Base-by-base conservation (phyloP, 2,888 invertebrate species). In the Rhorus exstirpatorius region DNA sequence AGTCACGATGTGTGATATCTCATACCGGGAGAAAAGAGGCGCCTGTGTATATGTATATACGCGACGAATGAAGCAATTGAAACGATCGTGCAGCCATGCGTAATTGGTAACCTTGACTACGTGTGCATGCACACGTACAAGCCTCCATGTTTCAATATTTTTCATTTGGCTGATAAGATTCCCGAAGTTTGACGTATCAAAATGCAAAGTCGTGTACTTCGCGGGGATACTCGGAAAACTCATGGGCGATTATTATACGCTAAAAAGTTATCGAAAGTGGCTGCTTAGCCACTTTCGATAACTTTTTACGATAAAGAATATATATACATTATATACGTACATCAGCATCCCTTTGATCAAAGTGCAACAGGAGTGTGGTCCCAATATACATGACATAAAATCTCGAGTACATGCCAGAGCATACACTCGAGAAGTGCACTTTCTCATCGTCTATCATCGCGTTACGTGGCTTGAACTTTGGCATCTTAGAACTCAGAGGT, bases 391-490 rank as follows among this genome's bases (percentile, higher is more conserved):
- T 4, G 65, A 68, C 41, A 44, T 26, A 44, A 38, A 63, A 53
- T 67, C 68, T 38, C 46, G 14, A 63, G 46, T 44, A 63, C 35
- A 31, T 10, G 53, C 38, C 35, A 6, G n/a, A 49, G 70, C 31
- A 31, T 71, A 17, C 21, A 61, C 58, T 49, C 81, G 55, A 61
- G 67, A 53, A 61, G 19, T n/a, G 12, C 80, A 65, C 58, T 70
- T 80, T 55, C 17, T 12, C 76, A 31, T 41, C 51, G n/a, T 38
- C n/a, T 26, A 61, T 55, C 24, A 35, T 67, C 65, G 35, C 44
- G 71, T 76, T 49, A 83, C 53, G 72, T 19, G 21, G 63, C 61
- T 74, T 74, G 58, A 79, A 82, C 81, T 84, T 84, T 77, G 70
- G 74, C 60, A 68, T 72, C 72, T 14, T 21, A 38, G 60, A 75